phyloP scores from a whole-genome alignment of 2,888 invertebrate species.

The Morpho achilles region DNA sequence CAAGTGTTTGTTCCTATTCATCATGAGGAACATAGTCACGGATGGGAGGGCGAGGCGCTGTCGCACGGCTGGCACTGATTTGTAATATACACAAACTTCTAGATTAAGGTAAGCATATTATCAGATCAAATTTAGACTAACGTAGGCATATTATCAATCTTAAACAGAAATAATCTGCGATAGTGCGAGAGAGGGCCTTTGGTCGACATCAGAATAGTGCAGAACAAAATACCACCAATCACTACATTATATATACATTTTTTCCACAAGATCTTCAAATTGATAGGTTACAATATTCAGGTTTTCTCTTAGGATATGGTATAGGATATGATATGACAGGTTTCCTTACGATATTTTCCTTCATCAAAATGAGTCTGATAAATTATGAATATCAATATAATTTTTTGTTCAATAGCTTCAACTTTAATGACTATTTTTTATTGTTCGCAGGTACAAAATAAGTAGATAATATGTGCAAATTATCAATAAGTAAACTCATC shows the following conservation, averaged over 20 bases:
- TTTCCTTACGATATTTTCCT: neutral
- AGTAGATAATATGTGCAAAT: slow-evolving; percentile 14
- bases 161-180: neutral
- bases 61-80: slow-evolving; percentile 74
- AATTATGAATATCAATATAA: neutral
- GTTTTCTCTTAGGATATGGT: neutral
- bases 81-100: slow-evolving; percentile 23
- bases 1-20: slow-evolving; percentile 62
- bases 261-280: neutral
- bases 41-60: slow-evolving; percentile 69
- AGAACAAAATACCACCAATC: no score
- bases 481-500: neutral
- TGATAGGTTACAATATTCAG: neutral
- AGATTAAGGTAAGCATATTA: slow-evolving; percentile 45
- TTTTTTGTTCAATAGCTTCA: neutral
- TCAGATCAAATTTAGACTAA: neutral
- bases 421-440: slow-evolving; percentile 1
- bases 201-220: no score
- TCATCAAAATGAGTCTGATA: no score
- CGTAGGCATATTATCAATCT: neutral
- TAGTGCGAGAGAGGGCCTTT: no score
- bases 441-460: slow-evolving; percentile 22
- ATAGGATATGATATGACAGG: neutral
- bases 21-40: slow-evolving; percentile 50
- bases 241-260: neutral